Conservation (phyloP, 2,113 vertebrate genomes). For the Caloenas nicobarica region DNA sequence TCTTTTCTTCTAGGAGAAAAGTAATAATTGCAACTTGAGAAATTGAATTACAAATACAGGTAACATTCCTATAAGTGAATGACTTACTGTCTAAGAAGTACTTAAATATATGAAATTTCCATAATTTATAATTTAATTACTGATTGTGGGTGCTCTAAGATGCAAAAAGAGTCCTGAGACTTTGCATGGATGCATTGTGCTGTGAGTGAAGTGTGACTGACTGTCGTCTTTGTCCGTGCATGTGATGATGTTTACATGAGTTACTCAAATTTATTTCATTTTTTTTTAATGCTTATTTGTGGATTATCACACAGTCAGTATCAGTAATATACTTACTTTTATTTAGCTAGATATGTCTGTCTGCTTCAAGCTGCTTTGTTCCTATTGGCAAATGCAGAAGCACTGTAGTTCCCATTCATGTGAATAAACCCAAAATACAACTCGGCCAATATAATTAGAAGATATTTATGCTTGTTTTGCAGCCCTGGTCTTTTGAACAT, state of each 20-base stretch:
- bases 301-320: not conserved
- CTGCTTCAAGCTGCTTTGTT: conserved; percentile 67
- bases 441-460: conserved; percentile 65
- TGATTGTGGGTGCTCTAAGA: not conserved
- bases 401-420: conserved; percentile 18
- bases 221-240: not conserved
- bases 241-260: not conserved
- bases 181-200: not conserved
- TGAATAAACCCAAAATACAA: conserved; percentile 62
- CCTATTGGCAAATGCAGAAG: conserved; percentile 61
- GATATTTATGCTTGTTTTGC: conserved; percentile 63
- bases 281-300: not conserved
- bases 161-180: not conserved
- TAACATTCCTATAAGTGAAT: not conserved
- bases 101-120: not conserved
- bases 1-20: conserved; percentile 25
- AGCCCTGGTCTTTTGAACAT: conserved; percentile 65
- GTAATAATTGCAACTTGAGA: not conserved
- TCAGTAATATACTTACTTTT: not conserved
- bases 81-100: conserved; percentile 25
- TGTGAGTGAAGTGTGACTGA: not conserved
- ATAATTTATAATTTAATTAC: conserved; percentile 25
- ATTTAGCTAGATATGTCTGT: conserved; percentile 25
- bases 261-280: conserved; percentile 8
- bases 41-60: not conserved